phyloP scores from a whole-genome alignment of 1,140 invertebrate species.

The Idris sp. region DNA sequence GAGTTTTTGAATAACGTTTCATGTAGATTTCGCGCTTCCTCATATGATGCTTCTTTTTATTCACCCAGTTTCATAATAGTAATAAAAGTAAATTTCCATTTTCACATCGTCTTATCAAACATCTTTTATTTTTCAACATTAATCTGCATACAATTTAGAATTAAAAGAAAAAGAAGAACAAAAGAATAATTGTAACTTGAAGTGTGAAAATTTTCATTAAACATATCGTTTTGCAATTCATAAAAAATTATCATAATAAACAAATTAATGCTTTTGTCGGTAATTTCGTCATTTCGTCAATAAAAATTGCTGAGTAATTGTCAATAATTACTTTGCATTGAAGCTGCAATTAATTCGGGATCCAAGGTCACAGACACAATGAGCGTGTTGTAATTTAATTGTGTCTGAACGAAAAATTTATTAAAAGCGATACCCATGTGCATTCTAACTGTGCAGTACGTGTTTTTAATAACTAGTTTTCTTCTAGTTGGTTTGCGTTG shows the following conservation, averaged over 20 bases:
- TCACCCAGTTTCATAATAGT: conserved; percentile 27
- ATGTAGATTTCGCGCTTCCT: conserved; percentile 12
- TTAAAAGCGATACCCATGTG: too few species aligned
- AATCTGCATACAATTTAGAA: too few species aligned
- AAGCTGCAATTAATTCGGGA: conserved; percentile 33
- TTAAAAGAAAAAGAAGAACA: too few species aligned
- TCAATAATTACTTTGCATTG: conserved; percentile 17
- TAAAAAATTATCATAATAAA: not conserved
- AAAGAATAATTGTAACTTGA: too few species aligned
- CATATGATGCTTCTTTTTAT: conserved; percentile 13
- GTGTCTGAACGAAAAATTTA: conserved; percentile 5
- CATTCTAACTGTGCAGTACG: too few species aligned
- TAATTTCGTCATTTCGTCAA: conserved; percentile 11
- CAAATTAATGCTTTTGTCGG: conserved; percentile 3
- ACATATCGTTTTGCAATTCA: too few species aligned
- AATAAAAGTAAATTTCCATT: conserved; percentile 5
- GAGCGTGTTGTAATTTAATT: conserved; percentile 28
- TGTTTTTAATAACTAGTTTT: conserved; percentile 34
- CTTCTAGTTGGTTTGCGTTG: conserved; percentile 6
- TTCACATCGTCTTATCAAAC: too few species aligned
- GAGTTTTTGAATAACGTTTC: conserved; percentile 38
- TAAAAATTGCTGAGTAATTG: conserved; percentile 27
- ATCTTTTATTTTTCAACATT: too few species aligned
- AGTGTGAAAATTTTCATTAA: too few species aligned
- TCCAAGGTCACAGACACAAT: conserved; percentile 26